Conservation (phyloP, 2,888 invertebrate genomes). For the Lasioglossum leucozonium region DNA sequence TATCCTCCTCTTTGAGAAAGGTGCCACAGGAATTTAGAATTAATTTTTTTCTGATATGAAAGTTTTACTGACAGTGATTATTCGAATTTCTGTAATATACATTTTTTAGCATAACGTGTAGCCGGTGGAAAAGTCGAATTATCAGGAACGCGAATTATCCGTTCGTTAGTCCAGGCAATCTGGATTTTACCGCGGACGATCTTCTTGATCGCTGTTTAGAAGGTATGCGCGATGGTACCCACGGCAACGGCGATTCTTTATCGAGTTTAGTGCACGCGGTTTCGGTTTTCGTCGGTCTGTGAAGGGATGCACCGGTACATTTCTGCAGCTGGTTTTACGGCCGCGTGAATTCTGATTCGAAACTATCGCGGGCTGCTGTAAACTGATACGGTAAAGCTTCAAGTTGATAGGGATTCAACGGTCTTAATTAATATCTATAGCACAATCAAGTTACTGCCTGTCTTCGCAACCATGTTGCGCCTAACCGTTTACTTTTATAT, state of each 20-base stretch:
- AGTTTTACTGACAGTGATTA: background rate
- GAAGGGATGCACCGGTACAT: background rate
- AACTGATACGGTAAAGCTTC: background rate
- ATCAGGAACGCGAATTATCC: background rate
- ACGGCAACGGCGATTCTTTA: background rate
- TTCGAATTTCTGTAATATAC: background rate
- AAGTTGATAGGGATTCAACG: slow-evolving; percentile 3
- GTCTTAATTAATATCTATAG: background rate
- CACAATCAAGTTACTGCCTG: background rate
- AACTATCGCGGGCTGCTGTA: background rate
- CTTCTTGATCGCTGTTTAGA: background rate
- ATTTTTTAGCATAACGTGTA: background rate
- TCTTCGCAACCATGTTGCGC: background rate
- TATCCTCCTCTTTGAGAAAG: background rate
- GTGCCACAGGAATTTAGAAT: background rate
- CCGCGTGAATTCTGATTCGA: background rate
- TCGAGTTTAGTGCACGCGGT: background rate
- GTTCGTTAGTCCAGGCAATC: background rate
- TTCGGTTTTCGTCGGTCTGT: background rate
- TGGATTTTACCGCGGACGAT: background rate
- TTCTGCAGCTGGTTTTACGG: background rate
- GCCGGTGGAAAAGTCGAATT: background rate
- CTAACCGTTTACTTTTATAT: background rate
- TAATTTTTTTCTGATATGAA: no score
- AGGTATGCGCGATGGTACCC: background rate